Percentiles rank a stretch among this genome's conserved stretches.
These are phyloP conservation scores for Zootermopsis nevadensis DNA, from an alignment of 2,888 invertebrate genomes.

Conservation along the genomic window DNA sequence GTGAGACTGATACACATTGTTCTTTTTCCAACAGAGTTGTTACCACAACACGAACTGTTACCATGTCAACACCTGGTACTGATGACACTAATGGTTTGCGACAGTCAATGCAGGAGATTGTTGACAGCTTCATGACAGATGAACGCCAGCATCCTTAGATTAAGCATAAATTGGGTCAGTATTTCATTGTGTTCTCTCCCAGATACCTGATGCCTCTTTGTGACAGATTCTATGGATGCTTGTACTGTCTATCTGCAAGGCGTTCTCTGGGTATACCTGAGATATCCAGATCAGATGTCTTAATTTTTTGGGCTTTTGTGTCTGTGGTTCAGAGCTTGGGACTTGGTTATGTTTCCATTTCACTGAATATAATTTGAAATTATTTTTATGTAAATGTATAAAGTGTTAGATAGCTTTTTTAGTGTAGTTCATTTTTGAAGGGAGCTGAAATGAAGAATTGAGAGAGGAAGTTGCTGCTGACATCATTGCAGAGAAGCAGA, in stretches of 20 bases:
- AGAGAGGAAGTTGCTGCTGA: conserved; percentile 9
- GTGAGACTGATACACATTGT: background rate
- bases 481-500: background rate
- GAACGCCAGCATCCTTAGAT: conserved; percentile 59
- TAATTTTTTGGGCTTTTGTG: background rate
- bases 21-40: conserved; percentile 62
- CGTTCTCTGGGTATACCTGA: background rate
- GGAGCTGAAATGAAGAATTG: background rate
- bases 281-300: background rate
- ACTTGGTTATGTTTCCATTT: background rate
- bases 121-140: conserved; percentile 68
- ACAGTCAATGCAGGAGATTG: conserved; percentile 67
- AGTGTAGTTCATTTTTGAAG: background rate
- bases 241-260: background rate
- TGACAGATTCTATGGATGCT: too few relatives aligned
- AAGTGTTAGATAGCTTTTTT: conserved; percentile 3
- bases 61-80: conserved; percentile 59
- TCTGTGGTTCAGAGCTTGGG: background rate
- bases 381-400: background rate
- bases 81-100: conserved; percentile 61
- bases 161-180: background rate
- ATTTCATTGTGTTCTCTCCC: background rate
- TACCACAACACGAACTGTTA: conserved; percentile 65
- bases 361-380: background rate
- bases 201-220: background rate